Evolutionary conservation across 2,113 vertebrate genomes (phyloP).

Genomic region (Meleagris gallopavo): DNA sequence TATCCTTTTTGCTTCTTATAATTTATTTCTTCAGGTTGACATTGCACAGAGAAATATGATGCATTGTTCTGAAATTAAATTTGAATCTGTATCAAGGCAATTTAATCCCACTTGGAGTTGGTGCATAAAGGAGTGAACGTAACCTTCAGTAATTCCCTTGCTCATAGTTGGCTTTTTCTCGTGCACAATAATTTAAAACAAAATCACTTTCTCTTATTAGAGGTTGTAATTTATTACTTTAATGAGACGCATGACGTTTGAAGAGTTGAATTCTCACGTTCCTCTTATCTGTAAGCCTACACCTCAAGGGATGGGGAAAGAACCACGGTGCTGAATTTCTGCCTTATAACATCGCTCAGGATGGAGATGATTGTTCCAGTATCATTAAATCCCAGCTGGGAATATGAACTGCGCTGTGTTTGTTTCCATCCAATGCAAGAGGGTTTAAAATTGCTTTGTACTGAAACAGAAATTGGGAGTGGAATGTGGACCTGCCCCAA

Average conservation of each 20-base stretch:
- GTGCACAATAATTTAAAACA: conserved; percentile 47
- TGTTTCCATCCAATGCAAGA: conserved; percentile 39
- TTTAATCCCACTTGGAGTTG: conserved; percentile 51
- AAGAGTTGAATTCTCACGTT: conserved; percentile 58
- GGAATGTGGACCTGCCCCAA: conserved; percentile 60
- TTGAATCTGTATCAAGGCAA: conserved; percentile 69
- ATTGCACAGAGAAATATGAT: conserved; percentile 56
- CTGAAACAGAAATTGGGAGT: conserved; percentile 55
- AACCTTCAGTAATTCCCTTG: conserved; percentile 57
- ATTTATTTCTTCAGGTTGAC: conserved; percentile 53
- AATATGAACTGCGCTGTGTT: conserved; percentile 24
- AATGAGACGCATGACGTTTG: conserved; percentile 56
- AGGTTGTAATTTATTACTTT: conserved; percentile 56
- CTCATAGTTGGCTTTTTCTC: conserved; percentile 53
- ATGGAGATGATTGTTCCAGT: conserved; percentile 54
- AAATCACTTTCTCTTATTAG: conserved; percentile 65
- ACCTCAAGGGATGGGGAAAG: conserved; percentile 31
- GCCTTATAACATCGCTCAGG: not conserved
- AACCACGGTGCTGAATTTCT: conserved; percentile 32
- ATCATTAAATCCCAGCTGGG: conserved; percentile 49
- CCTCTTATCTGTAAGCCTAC: conserved; percentile 28
- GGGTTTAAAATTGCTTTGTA: conserved; percentile 49
- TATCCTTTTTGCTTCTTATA: conserved; percentile 55
- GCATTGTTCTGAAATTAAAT: conserved; percentile 69
- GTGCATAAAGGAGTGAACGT: conserved; percentile 40